Evolutionary conservation across 2,113 vertebrate genomes (phyloP), one percentile per base, ranked within the genome.

Genomic region (Zosterops hypoxanthus): DNA sequence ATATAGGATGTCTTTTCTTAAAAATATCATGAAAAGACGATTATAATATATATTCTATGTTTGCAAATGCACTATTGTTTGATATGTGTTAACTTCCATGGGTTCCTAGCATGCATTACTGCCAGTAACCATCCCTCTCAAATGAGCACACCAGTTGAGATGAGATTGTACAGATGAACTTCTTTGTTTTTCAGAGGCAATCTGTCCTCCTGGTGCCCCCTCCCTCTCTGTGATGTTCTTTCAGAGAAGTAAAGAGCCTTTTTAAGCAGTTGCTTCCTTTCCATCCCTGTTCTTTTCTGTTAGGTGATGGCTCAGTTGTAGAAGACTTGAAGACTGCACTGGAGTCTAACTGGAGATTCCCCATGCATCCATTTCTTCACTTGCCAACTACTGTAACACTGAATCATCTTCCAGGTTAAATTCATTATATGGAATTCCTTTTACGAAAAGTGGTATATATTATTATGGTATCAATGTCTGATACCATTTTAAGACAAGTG

Each of bases 161-260:
- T 26, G 46, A 29, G 50, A 57, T 33, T 84, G 55, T 59, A 66
- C 64, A 64, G 56, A 86, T 61, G 52, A 94, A 59, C 28, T 83
- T 53, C 56, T 91, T 31, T 52, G 84, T 71, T 94, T 94, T 79
- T 89, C 77, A 87, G 70, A 87, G 63, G 57, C 53, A 90, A 65
- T 82, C 59, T 86, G 71, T 80, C 70, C 75, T 91, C 59, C 70
- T 68, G 41, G 14, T 55, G 73, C 14, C 24, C 47, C 63, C 34
- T 68, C 22, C 41, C 28, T 23, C 18, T 46, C 56, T 39, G 41
- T 49, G 49, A 79, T 71, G 39, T 31, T 84, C 34, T 75, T 81
- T 36, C 50, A 34, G 75, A 88, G 66, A 82, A 56, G 39, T 59
- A 92, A 91, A 91, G 53, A 80, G 36, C 31, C 57, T 79, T 55